Evolutionary conservation across 2,797 vertebrate species (phyloP).

Genomic region (Myripristis murdjan): DNA sequence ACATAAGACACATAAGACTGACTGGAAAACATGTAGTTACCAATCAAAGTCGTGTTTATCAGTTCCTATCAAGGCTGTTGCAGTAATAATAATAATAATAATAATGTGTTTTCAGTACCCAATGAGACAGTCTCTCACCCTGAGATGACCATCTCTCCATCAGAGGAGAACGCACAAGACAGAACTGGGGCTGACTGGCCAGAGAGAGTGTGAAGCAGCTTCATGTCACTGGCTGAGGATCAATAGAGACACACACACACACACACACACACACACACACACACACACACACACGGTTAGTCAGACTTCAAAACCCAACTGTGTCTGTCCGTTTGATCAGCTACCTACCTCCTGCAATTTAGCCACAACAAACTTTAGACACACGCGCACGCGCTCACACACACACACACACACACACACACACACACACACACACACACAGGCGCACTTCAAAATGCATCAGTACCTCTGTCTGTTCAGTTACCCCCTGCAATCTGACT

Average conservation of each 20-base stretch:
- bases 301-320: not conserved
- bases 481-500: not conserved
- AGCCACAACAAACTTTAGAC: not conserved
- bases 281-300: not conserved
- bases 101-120: not conserved
- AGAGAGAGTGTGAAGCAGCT: slow-evolving; percentile 82
- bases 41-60: slow-evolving; percentile 16
- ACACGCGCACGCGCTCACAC: slow-evolving; percentile 2
- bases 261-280: slow-evolving; percentile 27
- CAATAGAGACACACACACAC: slow-evolving; percentile 15
- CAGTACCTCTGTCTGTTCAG: not conserved
- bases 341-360: not conserved
- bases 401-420: slow-evolving; percentile 23
- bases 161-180: slow-evolving; percentile 90
- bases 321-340: slow-evolving; percentile 2
- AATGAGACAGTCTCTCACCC: slow-evolving; percentile 82
- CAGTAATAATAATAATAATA: not conserved
- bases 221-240: slow-evolving; percentile 84
- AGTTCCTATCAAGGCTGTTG: slow-evolving; percentile 10
- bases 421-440: slow-evolving; percentile 13
- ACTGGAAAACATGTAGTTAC: slow-evolving; percentile 4
- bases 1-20: not conserved
- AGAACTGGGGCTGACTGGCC: slow-evolving; percentile 90
- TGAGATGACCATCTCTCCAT: slow-evolving; percentile 88
- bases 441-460: slow-evolving; percentile 24